Conservation (phyloP, 2,113 vertebrate species). For the Bombycilla garrulus region DNA sequence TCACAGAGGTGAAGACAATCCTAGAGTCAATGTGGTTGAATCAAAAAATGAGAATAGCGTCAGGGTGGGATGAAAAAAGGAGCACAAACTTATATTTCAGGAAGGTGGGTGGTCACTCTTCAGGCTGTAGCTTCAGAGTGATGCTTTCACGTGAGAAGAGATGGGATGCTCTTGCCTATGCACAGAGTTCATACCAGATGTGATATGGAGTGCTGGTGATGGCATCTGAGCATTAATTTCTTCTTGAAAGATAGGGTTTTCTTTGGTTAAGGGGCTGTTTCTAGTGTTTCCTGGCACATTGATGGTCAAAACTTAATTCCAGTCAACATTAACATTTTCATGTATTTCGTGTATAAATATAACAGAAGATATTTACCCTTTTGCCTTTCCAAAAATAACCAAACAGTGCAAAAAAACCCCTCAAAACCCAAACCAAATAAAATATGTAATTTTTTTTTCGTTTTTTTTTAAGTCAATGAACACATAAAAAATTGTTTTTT, state of each 20-base stretch:
- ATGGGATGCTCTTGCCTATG: not conserved
- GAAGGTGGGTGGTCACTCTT: not conserved
- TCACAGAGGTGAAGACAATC: not conserved
- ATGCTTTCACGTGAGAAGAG: not conserved
- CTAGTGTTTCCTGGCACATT: not conserved
- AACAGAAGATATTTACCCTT: not conserved
- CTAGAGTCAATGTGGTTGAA: not conserved
- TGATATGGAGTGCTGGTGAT: not conserved
- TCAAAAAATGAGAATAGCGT: not conserved
- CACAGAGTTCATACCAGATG: not conserved
- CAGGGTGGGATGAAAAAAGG: not conserved
- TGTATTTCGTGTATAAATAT: not conserved
- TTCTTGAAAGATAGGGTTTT: not conserved
- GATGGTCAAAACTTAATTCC: not conserved
- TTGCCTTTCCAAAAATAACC: not conserved
- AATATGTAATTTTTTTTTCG: not conserved
- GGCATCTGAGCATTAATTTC: not conserved
- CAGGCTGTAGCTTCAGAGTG: not conserved
- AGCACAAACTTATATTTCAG: not conserved
- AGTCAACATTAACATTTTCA: not conserved
- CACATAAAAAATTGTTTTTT: not conserved
- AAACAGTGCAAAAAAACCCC: not conserved
- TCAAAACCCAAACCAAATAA: not conserved
- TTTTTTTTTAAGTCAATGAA: not conserved
- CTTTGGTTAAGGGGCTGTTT: not conserved